Evolutionary conservation across 2,888 invertebrate species (phyloP).

Genomic region (Folsomia candida): DNA sequence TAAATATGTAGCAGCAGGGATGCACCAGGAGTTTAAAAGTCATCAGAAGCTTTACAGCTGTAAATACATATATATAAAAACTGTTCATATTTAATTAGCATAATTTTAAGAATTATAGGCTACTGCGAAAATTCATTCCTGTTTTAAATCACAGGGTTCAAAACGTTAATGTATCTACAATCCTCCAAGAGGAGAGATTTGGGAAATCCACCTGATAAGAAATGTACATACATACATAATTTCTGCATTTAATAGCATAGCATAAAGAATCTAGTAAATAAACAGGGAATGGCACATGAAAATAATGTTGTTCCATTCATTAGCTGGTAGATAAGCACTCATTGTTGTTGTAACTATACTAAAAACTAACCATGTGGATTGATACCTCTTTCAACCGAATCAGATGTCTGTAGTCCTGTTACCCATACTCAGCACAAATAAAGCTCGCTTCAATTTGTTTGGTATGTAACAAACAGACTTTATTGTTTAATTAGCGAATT

Average conservation of each 20-base stretch:
- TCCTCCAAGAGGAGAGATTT: neutral
- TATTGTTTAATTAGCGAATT: neutral
- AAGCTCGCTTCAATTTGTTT: neutral
- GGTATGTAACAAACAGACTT: neutral
- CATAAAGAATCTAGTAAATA: neutral
- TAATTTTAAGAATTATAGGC: neutral
- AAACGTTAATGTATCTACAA: neutral
- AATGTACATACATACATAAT: neutral
- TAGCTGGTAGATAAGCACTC: neutral
- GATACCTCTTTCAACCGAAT: constrained; percentile 42
- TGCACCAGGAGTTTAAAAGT: too few species aligned
- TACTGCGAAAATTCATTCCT: neutral
- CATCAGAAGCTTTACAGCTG: neutral
- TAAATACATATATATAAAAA: neutral
- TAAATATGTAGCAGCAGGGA: too few species aligned
- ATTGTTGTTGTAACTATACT: neutral
- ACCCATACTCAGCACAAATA: neutral
- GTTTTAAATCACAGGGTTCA: neutral
- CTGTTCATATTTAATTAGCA: neutral
- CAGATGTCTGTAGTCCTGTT: constrained; percentile 9
- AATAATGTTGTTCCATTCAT: neutral
- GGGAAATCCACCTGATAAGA: neutral
- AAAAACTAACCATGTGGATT: constrained; percentile 7
- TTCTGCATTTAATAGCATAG: neutral
- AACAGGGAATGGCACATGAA: neutral